Percentiles rank a stretch among this genome's conserved stretches.
Evolutionary conservation across 2,113 vertebrate genomes (phyloP).

Genomic region (Lucifuga dentata): DNA sequence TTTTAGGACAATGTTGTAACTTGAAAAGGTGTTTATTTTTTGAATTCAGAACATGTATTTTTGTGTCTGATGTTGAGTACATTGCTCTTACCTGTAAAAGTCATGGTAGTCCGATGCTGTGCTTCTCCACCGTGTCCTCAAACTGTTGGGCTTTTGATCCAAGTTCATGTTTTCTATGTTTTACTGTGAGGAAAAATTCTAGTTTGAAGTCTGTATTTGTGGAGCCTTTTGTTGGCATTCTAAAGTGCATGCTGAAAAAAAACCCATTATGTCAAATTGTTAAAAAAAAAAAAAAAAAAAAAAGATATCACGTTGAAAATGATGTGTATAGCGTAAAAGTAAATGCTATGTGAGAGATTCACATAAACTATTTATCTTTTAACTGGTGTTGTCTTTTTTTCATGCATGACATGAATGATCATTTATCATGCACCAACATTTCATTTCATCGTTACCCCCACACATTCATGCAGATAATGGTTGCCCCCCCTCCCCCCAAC

Average conservation of each 20-base stretch:
- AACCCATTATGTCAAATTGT: conserved; percentile 74
- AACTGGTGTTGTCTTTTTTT: conserved; percentile 22
- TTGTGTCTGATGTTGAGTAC: conserved; percentile 84
- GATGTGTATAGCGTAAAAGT: conserved; percentile 77
- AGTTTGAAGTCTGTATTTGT: conserved; percentile 87
- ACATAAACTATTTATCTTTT: conserved; percentile 83
- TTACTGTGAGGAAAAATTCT: conserved; percentile 80
- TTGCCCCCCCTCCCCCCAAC: conserved; percentile 11
- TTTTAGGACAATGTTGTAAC: conserved; percentile 64
- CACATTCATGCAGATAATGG: conserved; percentile 21
- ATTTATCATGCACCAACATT: too few species aligned
- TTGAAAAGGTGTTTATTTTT: conserved; percentile 75
- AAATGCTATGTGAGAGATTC: conserved; percentile 76
- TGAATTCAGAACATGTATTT: conserved; percentile 73
- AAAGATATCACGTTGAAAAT: conserved; percentile 69
- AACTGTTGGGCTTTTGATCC: conserved; percentile 79
- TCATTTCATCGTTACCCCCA: conserved; percentile 10
- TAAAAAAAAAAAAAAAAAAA: conserved; percentile 49
- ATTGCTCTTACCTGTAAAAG: conserved; percentile 82
- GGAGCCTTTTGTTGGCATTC: conserved; percentile 88
- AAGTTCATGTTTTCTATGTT: conserved; percentile 73
- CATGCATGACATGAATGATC: conserved; percentile 23
- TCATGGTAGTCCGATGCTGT: conserved; percentile 84
- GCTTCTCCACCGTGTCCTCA: conserved; percentile 82
- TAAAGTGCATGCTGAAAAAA: conserved; percentile 87